Evolutionary conservation across 1,140 invertebrate species (phyloP), one percentile per base, ranked within the genome.

Genomic region (Neodiprion pinetum): DNA sequence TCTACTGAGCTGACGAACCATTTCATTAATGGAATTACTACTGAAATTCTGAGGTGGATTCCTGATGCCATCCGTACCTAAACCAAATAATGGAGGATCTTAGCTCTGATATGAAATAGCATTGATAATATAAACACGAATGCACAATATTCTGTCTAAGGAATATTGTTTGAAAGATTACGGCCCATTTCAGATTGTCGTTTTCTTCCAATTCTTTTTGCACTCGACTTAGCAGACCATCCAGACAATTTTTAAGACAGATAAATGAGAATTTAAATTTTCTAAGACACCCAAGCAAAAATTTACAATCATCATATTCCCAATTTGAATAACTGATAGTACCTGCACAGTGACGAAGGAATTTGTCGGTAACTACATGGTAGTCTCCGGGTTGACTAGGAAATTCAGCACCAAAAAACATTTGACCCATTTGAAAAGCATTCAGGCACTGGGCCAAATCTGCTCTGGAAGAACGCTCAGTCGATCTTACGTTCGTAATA

Each of bases 401-500:
- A 88, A 96, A 96, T 67, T 92, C 92, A 40, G 90, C 86, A 7
- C 91, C 91, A 81, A 92, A 94, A 80, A 96, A 96, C 77, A 96
- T 88, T 50, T 93, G 92, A 12, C 92, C 93, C 85, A 92, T 90
- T 81, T 93, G 93, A 78, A 95, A 93, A 4, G 91, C 90, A 79
- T 96, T 92, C 10, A 97, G 86, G 69, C 93, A 93, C 80, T 93
- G 92, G 0, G 92, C 92, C 75, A 97, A 89, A 84, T 96, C 93
- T 11, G 92, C 90, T 72, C 92, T 86, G 1, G 94, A 94, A 73
- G 92, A 92, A 71, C 89, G 85, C 71, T 95, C 93, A 76, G 90
- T 90, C 72, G 92, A 92, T 68, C 94, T 90, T 48, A 94, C 92
- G 84, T 98, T 98, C 8, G 95, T 96, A 67, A 96, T 89, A 0